phyloP scores from a whole-genome alignment of 2,113 vertebrate genomes.

The Oncorhynchus keta region DNA sequence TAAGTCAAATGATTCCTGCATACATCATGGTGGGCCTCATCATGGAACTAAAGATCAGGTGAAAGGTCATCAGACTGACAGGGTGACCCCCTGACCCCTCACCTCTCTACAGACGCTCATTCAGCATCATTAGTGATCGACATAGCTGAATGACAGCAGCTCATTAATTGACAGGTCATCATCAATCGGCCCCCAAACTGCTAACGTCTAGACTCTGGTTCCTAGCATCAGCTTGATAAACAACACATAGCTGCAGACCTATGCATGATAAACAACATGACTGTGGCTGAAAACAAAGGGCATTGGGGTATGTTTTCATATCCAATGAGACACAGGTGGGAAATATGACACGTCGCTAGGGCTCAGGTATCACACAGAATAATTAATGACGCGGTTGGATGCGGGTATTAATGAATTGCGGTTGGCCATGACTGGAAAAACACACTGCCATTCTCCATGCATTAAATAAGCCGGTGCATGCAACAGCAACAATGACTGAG shows the following conservation, averaged over 20 bases:
- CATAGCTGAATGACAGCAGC: neutral
- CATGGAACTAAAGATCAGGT: conserved; percentile 15
- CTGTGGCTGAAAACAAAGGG: neutral
- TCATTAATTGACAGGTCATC: neutral
- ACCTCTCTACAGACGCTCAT: neutral
- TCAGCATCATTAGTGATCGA: conserved; percentile 16
- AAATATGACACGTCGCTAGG: conserved; percentile 36
- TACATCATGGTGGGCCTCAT: neutral
- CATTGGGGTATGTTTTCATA: conserved; percentile 30
- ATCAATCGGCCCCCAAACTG: neutral
- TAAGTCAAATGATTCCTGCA: neutral
- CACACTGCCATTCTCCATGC: conserved; percentile 33
- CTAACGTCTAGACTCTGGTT: neutral
- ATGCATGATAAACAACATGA: neutral
- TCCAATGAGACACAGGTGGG: conserved; percentile 19
- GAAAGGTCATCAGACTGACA: conserved; percentile 39
- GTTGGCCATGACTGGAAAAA: conserved; percentile 25
- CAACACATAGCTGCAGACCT: conserved; percentile 9
- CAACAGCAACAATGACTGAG: conserved; percentile 12
- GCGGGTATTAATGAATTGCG: conserved; percentile 42
- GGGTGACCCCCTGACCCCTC: neutral
- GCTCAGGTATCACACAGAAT: conserved; percentile 53
- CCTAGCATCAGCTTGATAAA: neutral
- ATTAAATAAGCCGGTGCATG: conserved; percentile 2
- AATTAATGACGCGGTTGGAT: conserved; percentile 43